Conservation (phyloP, 2,797 vertebrate genomes). For the Sitta carolinensis region DNA sequence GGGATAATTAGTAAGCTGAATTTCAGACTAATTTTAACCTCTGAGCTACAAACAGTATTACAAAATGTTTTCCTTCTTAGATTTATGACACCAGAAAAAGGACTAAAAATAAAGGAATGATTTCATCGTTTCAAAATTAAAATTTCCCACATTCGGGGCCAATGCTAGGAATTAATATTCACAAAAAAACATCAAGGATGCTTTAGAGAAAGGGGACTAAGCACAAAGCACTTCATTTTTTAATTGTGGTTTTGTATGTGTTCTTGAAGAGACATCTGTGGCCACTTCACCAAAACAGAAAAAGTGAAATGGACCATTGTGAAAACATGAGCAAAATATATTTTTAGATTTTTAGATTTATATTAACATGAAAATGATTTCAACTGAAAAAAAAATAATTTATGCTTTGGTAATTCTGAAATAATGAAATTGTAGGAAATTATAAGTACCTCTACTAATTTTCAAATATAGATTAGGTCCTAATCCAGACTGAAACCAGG, state of each 20-base stretch:
- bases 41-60: not conserved
- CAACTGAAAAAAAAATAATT: not conserved
- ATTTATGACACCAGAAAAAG: not conserved
- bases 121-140: not conserved
- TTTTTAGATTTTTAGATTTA: too few species aligned
- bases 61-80: not conserved
- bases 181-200: not conserved
- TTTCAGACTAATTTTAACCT: not conserved
- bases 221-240: not conserved
- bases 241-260: not conserved
- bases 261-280: not conserved
- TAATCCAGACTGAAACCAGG: not conserved
- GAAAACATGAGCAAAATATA: not conserved
- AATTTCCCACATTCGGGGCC: not conserved
- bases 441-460: not conserved
- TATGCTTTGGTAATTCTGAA: not conserved
- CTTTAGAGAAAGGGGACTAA: not conserved
- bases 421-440: not conserved
- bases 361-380: not conserved
- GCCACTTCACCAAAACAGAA: not conserved
- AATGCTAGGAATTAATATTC: not conserved
- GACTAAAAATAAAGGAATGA: not conserved
- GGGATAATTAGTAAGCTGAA: not conserved
- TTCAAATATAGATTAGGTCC: not conserved
- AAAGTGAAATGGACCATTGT: not conserved